phyloP scores from a whole-genome alignment of 64 coral and sea anemone genomes.

The Stichodactyla helianthus region DNA sequence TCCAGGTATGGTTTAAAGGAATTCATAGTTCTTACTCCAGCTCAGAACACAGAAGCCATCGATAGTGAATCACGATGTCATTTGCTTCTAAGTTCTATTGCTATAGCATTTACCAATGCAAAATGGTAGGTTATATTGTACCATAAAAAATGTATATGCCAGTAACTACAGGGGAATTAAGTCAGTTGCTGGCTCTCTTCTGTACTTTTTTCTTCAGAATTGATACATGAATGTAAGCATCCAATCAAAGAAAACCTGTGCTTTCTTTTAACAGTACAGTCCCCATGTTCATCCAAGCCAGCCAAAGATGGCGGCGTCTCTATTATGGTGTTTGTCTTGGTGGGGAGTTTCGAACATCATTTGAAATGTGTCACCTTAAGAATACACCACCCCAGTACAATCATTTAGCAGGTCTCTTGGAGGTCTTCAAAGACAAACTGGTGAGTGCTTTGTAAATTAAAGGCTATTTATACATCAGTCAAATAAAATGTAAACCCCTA shows the following conservation, averaged over 20 bases:
- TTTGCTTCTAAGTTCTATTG: constrained; percentile 89
- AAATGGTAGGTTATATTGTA: constrained; percentile 66
- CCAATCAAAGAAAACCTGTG: not conserved
- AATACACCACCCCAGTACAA: constrained; percentile 71
- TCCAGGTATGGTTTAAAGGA: constrained; percentile 96
- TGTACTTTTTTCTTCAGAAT: too few relatives aligned
- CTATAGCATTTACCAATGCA: constrained; percentile 80
- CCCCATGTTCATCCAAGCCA: constrained; percentile 85
- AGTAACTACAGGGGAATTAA: too few relatives aligned
- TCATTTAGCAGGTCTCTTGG: constrained; percentile 87
- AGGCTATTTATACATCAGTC: too few relatives aligned
- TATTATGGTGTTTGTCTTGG: constrained; percentile 88
- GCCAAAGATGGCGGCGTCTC: constrained; percentile 78
- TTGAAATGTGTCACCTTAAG: constrained; percentile 80
- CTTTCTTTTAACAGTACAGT: constrained; percentile 40
- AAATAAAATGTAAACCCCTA: too few relatives aligned
- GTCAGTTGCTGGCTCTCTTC: too few relatives aligned
- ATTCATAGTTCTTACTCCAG: constrained; percentile 81
- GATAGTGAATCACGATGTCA: constrained; percentile 89
- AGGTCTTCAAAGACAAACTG: constrained; percentile 96
- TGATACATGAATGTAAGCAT: not conserved
- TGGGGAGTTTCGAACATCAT: constrained; percentile 83
- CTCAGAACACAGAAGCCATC: constrained; percentile 61
- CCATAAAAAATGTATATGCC: not conserved
- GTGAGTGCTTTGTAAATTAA: constrained; percentile 22